These are phyloP conservation scores for Mamestra configurata DNA, from an alignment of 1,140 invertebrate genomes.

Conservation along the genomic window DNA sequence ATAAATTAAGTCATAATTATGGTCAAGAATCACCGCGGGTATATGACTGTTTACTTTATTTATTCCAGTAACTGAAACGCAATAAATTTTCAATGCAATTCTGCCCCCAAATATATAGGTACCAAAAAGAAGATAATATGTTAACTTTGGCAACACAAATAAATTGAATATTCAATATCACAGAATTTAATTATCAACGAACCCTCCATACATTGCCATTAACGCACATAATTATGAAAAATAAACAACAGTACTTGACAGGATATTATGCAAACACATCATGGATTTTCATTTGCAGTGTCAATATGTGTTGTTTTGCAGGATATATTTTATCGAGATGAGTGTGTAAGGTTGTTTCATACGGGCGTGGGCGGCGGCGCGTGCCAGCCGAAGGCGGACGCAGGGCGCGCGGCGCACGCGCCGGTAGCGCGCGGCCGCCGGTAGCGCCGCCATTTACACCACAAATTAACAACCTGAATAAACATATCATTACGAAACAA, in stretches of 20 bases:
- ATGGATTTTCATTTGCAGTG: slow-evolving; percentile 44
- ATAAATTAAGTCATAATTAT: no score
- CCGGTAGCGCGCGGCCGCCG: slow-evolving; percentile 15
- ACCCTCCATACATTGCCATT: slow-evolving; percentile 1
- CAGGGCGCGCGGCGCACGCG: neutral
- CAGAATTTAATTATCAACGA: slow-evolving; percentile 11
- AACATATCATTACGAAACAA: slow-evolving; percentile 51
- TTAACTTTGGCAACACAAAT: neutral
- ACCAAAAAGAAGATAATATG: neutral
- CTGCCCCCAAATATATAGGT: neutral
- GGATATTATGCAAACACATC: slow-evolving; percentile 38
- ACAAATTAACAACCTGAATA: slow-evolving; percentile 54
- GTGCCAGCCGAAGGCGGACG: slow-evolving; percentile 44
- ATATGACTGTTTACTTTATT: no score
- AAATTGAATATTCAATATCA: slow-evolving; percentile 13
- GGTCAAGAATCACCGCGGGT: no score
- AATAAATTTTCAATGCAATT: neutral
- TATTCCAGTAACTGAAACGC: neutral
- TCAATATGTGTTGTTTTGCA: slow-evolving; percentile 45
- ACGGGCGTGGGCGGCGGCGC: slow-evolving; percentile 49
- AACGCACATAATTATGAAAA: slow-evolving; percentile 38
- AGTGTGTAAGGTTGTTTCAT: slow-evolving; percentile 39
- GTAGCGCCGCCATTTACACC: slow-evolving; percentile 54
- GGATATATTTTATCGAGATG: slow-evolving; percentile 37
- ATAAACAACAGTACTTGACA: slow-evolving; percentile 9